Conservation (phyloP, 2,888 invertebrate species). For the Vanessa cardui region DNA sequence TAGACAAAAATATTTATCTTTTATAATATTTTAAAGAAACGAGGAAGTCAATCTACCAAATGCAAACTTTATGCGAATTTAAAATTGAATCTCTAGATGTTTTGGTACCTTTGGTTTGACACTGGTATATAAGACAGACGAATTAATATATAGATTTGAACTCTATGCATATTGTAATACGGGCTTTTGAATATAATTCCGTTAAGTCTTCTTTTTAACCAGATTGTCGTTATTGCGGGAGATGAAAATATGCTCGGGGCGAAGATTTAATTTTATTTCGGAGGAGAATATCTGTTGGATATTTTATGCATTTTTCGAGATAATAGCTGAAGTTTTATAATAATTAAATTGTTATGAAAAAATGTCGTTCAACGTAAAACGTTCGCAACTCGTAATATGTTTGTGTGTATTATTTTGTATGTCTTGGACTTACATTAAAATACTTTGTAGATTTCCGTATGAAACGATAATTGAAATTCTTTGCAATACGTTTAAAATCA, state of each 20-base stretch:
- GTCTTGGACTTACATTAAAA: too few relatives aligned
- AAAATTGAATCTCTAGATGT: constrained; percentile 59
- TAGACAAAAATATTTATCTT: constrained; percentile 6
- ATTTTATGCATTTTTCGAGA: constrained; percentile 4
- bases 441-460: too few relatives aligned
- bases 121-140: constrained; percentile 7
- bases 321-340: background rate
- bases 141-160: background rate
- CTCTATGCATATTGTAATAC: background rate
- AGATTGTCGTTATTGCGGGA: constrained; percentile 33
- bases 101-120: constrained; percentile 41
- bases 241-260: constrained; percentile 33
- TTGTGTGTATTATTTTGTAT: too few relatives aligned
- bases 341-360: background rate
- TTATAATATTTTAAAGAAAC: constrained; percentile 16
- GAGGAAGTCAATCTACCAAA: constrained; percentile 39
- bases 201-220: constrained; percentile 21
- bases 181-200: constrained; percentile 6
- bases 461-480: too few relatives aligned
- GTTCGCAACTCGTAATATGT: too few relatives aligned
- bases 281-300: constrained; percentile 19
- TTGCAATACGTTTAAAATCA: too few relatives aligned
- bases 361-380: too few relatives aligned
- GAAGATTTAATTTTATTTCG: constrained; percentile 34
- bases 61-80: constrained; percentile 57